A percentile compares a stretch with the other conserved stretches of the same genome.
Conservation (phyloP, 2,113 vertebrate genomes). For the Cochlearius cochlearius region DNA sequence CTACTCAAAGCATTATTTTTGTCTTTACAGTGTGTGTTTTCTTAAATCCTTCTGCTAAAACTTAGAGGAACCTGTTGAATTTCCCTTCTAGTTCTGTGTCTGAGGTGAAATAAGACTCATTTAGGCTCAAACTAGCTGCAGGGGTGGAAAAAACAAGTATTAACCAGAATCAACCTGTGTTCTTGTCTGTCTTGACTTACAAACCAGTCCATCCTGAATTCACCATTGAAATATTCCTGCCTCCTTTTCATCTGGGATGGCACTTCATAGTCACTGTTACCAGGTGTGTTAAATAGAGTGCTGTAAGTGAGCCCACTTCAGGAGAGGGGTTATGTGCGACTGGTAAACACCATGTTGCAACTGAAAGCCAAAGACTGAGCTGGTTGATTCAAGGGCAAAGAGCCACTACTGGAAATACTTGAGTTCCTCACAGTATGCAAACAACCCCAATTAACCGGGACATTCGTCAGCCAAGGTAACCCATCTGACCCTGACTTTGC, state of each 20-base stretch:
- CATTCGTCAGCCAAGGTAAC: background rate
- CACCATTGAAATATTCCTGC: background rate
- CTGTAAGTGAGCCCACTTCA: background rate
- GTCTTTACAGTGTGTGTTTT: fast-evolving
- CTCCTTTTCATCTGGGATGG: background rate
- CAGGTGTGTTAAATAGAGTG: too few relatives aligned
- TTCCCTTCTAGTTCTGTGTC: background rate
- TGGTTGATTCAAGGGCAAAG: background rate
- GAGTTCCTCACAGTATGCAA: background rate
- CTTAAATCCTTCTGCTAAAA: background rate
- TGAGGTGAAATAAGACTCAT: background rate
- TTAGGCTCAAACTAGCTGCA: background rate
- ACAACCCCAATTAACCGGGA: background rate
- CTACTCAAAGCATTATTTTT: background rate
- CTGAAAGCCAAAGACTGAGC: background rate
- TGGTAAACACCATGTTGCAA: background rate
- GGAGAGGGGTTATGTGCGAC: background rate
- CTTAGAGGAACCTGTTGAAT: background rate
- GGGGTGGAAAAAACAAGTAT: background rate
- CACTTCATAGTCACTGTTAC: background rate
- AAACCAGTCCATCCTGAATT: background rate
- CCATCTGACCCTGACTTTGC: background rate
- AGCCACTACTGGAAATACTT: background rate
- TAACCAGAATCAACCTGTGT: background rate
- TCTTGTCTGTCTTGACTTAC: background rate